Conservation (phyloP, 2,888 invertebrate species). For the Tethea ocularis region DNA sequence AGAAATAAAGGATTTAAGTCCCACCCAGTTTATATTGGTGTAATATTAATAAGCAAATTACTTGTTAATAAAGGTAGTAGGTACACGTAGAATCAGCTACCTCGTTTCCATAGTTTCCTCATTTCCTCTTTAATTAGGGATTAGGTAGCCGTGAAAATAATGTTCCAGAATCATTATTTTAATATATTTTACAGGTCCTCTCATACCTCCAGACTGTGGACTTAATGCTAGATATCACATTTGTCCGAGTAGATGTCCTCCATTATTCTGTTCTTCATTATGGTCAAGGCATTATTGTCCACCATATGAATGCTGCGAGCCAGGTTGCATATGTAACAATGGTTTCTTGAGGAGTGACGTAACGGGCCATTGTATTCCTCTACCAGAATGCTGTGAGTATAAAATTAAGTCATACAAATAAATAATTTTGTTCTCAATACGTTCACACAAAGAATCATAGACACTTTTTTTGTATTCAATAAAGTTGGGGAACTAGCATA, state of each 20-base stretch:
- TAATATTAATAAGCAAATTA: too few species aligned
- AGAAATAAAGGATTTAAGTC: too few species aligned
- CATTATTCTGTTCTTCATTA: not conserved
- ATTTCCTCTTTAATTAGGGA: too few species aligned
- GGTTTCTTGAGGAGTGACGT: not conserved
- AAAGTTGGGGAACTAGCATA: too few species aligned
- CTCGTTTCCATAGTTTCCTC: too few species aligned
- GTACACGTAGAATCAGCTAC: too few species aligned
- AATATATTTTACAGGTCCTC: not conserved
- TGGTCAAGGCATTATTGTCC: not conserved
- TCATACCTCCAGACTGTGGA: not conserved
- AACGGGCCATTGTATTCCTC: not conserved
- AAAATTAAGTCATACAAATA: too few species aligned
- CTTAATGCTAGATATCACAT: not conserved
- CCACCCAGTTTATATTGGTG: too few species aligned
- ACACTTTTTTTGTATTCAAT: too few species aligned
- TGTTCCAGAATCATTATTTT: not conserved
- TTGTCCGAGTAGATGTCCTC: not conserved
- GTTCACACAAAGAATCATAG: too few species aligned
- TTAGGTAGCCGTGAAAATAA: too few species aligned
- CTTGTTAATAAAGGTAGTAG: too few species aligned
- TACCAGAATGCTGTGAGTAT: not conserved
- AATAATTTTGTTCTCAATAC: not conserved
- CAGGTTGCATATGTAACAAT: not conserved
- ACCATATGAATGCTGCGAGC: not conserved